Evolutionary conservation across 2,797 vertebrate genomes (phyloP).

Genomic region (Muscicapa striata): DNA sequence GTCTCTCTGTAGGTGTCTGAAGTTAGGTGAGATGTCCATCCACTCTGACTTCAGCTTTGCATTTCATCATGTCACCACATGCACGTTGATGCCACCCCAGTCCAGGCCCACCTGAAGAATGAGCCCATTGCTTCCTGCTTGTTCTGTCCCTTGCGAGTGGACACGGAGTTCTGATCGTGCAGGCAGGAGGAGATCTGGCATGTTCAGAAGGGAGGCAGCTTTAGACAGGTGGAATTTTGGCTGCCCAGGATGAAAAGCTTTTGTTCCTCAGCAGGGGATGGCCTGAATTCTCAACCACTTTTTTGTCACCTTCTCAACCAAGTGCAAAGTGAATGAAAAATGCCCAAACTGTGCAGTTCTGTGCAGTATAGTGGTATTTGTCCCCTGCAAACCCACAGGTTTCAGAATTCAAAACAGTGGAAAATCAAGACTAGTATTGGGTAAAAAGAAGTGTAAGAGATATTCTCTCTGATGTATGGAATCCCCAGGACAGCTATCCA

Average conservation of each 20-base stretch:
- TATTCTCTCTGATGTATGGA: not conserved
- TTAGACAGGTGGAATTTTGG: not conserved
- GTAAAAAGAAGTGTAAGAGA: not conserved
- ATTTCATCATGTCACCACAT: not conserved
- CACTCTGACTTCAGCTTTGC: not conserved
- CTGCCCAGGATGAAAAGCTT: not conserved
- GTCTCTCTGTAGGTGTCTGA: not conserved
- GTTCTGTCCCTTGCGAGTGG: not conserved
- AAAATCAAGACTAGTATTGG: not conserved
- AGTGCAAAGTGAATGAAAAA: not conserved
- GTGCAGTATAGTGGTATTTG: not conserved
- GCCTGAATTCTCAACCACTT: not conserved
- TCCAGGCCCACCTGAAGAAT: not conserved
- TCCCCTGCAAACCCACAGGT: not conserved
- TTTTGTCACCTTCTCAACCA: not conserved
- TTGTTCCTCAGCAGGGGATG: not conserved
- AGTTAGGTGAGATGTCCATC: not conserved
- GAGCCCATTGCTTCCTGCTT: not conserved
- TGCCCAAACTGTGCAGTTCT: not conserved
- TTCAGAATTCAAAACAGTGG: not conserved
- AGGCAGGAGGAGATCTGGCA: not conserved
- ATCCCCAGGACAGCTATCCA: not conserved
- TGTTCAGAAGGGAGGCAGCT: not conserved
- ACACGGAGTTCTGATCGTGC: not conserved
- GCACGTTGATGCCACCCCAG: not conserved